These are phyloP conservation scores for Serinus canaria DNA, from an alignment of 2,113 vertebrate species.

Conservation along the genomic window DNA sequence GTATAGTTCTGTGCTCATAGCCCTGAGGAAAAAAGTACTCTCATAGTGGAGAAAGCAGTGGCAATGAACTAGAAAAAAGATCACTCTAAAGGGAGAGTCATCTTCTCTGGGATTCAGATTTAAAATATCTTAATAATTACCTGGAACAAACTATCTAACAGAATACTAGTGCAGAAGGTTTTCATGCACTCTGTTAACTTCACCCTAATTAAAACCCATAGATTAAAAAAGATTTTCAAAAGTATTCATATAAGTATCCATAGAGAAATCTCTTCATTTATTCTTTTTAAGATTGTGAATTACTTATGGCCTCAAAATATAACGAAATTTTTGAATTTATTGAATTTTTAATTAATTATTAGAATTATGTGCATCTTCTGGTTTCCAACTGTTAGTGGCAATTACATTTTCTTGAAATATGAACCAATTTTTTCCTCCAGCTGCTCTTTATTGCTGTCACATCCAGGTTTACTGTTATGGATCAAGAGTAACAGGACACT, in stretches of 20 bases:
- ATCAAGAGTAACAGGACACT: neutral
- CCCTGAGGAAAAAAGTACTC: neutral
- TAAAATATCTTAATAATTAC: neutral
- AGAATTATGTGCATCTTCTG: neutral
- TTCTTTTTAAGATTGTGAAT: neutral
- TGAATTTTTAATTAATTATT: neutral
- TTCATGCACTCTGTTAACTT: neutral
- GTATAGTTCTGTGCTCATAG: neutral
- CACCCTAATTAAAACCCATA: neutral
- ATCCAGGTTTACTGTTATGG: neutral
- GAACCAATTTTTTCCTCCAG: neutral
- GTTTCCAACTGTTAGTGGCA: neutral
- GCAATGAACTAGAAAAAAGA: neutral
- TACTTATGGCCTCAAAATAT: neutral
- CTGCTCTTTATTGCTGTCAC: neutral
- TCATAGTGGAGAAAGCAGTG: neutral
- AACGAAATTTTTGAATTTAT: neutral
- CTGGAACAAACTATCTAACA: neutral
- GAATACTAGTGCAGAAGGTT: neutral
- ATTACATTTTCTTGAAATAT: neutral
- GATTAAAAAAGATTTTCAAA: neutral
- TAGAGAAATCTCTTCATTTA: neutral
- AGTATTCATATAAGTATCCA: neutral
- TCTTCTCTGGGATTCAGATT: neutral
- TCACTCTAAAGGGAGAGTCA: neutral